phyloP scores from a whole-genome alignment of 1,140 invertebrate species.

The Drosophila santomea region DNA sequence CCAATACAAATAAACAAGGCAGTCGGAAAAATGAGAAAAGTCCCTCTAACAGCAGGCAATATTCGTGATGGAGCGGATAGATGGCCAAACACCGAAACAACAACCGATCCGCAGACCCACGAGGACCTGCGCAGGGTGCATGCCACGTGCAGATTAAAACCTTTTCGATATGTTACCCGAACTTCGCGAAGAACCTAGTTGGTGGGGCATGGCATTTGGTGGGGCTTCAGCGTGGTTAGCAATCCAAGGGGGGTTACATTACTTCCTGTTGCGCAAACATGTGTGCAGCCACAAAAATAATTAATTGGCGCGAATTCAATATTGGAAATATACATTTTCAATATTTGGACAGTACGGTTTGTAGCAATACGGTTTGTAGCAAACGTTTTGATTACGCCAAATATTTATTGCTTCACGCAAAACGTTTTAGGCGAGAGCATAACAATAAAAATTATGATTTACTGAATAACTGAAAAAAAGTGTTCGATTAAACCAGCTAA shows the following conservation, averaged over 20 bases:
- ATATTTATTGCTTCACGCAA: background rate
- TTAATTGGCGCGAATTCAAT: background rate
- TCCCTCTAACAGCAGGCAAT: conserved; percentile 32
- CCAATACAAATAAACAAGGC: conserved; percentile 75
- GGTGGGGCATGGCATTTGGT: background rate
- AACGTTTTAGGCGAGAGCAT: background rate
- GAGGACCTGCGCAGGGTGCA: conserved; percentile 24
- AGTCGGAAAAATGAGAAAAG: conserved; percentile 19
- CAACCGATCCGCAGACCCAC: conserved; percentile 9
- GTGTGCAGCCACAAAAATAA: background rate
- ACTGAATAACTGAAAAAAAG: background rate
- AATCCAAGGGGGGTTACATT: background rate
- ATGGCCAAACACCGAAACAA: conserved; percentile 40
- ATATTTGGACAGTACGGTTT: background rate
- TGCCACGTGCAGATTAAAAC: conserved; percentile 41
- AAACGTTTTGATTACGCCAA: background rate
- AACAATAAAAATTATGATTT: background rate
- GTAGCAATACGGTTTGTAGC: background rate
- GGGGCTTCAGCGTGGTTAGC: background rate
- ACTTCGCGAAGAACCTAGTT: background rate
- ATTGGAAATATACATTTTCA: background rate
- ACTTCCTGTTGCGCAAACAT: background rate
- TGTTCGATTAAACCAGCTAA: background rate
- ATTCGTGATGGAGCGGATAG: conserved; percentile 48
- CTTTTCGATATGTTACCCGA: conserved; percentile 1